These are phyloP conservation scores for Gerris buenoi DNA, from an alignment of 1,140 invertebrate genomes.

Conservation along the genomic window DNA sequence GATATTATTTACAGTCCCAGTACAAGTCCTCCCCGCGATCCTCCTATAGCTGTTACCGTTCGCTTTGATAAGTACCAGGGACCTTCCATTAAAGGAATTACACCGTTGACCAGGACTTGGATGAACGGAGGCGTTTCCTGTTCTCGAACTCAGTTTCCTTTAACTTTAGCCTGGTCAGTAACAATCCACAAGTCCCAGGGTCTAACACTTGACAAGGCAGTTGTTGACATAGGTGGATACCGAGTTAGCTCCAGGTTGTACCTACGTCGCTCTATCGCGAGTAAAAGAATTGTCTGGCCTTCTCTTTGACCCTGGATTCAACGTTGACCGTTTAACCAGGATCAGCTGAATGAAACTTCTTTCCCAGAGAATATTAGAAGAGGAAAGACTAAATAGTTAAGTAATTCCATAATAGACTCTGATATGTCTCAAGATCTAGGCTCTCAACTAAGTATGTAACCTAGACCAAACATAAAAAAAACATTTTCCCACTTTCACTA, in stretches of 20 bases:
- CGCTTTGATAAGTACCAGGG: not conserved
- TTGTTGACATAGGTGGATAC: not conserved
- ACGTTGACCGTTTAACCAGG: too few relatives aligned
- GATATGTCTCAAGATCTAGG: too few relatives aligned
- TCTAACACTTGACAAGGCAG: not conserved
- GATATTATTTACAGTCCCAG: not conserved
- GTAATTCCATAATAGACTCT: too few relatives aligned
- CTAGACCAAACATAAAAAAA: too few relatives aligned
- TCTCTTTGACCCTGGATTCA: too few relatives aligned
- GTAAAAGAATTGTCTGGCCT: too few relatives aligned
- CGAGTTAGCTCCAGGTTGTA: not conserved
- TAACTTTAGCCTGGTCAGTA: not conserved
- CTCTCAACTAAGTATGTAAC: too few relatives aligned
- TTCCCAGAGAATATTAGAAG: too few relatives aligned
- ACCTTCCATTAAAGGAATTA: not conserved
- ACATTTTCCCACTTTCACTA: too few relatives aligned
- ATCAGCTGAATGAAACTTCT: too few relatives aligned
- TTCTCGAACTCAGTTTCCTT: conserved; percentile 4
- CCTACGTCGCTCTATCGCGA: too few relatives aligned
- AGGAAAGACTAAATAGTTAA: too few relatives aligned
- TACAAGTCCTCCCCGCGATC: not conserved
- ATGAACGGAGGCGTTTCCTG: not conserved
- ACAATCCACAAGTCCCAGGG: conserved; percentile 8
- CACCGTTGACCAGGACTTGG: not conserved
- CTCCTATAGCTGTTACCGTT: not conserved